Percentiles rank a stretch among this genome's conserved stretches.
Evolutionary conservation across 2,888 invertebrate genomes (phyloP).

Genomic region (Pandemis corylana): DNA sequence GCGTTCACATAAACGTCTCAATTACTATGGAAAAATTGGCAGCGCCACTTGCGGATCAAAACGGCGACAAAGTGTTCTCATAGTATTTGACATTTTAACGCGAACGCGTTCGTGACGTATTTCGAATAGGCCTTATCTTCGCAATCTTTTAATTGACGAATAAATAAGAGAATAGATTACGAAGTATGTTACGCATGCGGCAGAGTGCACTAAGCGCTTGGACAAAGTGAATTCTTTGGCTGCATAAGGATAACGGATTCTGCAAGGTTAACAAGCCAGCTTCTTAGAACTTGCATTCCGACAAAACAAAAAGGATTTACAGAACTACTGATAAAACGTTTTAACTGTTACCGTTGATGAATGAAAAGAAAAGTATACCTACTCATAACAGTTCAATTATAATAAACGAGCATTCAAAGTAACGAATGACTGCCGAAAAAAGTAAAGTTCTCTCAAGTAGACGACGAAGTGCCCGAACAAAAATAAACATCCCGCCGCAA

Average conservation of each 20-base stretch:
- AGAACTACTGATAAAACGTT: no score
- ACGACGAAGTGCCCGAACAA: slow-evolving; percentile 39
- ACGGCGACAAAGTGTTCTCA: no score
- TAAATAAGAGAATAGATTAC: background rate
- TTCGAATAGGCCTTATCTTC: background rate
- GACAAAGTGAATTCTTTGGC: slow-evolving; percentile 35
- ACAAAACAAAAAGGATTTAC: background rate
- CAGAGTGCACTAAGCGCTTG: slow-evolving; percentile 5
- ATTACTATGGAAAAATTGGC: no score
- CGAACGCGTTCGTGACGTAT: background rate
- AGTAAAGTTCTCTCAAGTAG: slow-evolving; percentile 7
- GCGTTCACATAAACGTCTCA: no score
- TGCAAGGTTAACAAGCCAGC: slow-evolving; percentile 8
- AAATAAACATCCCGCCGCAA: slow-evolving; percentile 43
- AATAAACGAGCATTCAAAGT: slow-evolving; percentile 17
- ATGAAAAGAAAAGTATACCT: slow-evolving; percentile 2
- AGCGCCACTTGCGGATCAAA: no score
- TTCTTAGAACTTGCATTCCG: background rate
- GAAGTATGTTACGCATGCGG: slow-evolving; percentile 9
- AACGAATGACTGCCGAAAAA: slow-evolving; percentile 7
- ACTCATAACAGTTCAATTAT: background rate
- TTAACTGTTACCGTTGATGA: background rate
- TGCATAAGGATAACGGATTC: slow-evolving; percentile 26
- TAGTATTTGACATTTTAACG: no score
- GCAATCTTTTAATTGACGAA: slow-evolving; percentile 10